Conservation (phyloP, 2,113 vertebrate genomes). For the Paradisaea rubra region DNA sequence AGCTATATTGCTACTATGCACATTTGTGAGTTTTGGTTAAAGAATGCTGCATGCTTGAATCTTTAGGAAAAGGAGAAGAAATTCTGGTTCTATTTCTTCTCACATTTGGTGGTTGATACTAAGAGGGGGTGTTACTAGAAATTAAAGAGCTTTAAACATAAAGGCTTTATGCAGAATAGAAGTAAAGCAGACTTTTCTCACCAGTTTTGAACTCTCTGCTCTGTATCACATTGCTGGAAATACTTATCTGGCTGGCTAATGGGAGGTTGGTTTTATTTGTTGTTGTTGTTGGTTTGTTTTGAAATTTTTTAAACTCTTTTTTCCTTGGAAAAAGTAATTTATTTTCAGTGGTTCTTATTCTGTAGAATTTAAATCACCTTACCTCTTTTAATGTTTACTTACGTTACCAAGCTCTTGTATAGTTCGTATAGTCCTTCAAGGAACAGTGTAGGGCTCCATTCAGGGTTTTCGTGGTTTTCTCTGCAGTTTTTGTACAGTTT, state of each 20-base stretch:
- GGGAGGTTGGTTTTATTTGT: accelerated
- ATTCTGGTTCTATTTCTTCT: background rate
- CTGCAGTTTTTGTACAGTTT: background rate
- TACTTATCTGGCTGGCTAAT: background rate
- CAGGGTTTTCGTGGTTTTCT: background rate
- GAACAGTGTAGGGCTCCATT: background rate
- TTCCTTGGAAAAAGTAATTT: background rate
- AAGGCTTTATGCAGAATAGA: background rate
- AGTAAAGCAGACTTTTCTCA: background rate
- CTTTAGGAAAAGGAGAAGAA: background rate
- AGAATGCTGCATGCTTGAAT: background rate
- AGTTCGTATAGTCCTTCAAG: background rate
- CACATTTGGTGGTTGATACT: background rate
- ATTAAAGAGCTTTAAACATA: background rate
- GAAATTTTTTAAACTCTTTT: background rate
- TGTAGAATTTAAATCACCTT: background rate
- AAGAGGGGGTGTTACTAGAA: background rate
- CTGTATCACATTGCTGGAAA: background rate
- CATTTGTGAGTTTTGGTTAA: background rate
- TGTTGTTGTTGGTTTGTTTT: background rate
- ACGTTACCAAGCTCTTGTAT: background rate
- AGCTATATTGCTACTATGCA: accelerated
- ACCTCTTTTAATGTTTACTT: background rate
- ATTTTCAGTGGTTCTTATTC: background rate
- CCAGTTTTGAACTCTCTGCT: background rate